These are phyloP conservation scores for Cryptomyrus ogoouensis DNA, from an alignment of 2,113 vertebrate genomes.

Conservation along the genomic window DNA sequence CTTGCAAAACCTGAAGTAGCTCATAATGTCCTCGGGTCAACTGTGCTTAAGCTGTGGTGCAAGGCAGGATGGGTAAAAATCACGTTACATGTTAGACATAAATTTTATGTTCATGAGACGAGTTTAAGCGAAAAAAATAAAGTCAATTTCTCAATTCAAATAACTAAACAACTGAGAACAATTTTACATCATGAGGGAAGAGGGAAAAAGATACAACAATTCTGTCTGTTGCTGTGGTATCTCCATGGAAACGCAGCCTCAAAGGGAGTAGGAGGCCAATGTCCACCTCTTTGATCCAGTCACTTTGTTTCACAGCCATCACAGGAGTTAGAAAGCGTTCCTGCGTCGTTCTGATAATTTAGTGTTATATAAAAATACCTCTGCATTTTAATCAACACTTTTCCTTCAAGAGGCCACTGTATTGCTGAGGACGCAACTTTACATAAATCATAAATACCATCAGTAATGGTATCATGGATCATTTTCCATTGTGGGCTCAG, in stretches of 20 bases:
- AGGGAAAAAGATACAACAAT: not conserved
- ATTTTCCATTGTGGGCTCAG: not conserved
- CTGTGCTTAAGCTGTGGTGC: not conserved
- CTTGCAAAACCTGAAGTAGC: not conserved
- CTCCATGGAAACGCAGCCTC: slow-evolving; percentile 19
- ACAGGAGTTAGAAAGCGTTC: not conserved
- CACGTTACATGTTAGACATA: not conserved
- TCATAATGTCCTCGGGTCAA: not conserved
- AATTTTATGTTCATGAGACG: not conserved
- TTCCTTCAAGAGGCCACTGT: not conserved
- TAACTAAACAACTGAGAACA: not conserved
- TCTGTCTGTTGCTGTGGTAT: not conserved
- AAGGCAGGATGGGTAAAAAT: not conserved
- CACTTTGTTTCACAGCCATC: not conserved
- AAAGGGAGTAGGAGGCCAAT: not conserved
- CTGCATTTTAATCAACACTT: not conserved
- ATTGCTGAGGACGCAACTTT: not conserved
- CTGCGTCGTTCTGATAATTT: not conserved
- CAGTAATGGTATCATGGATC: not conserved
- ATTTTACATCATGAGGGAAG: not conserved
- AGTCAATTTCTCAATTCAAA: not conserved
- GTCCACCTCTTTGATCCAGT: not conserved
- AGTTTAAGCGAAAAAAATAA: not conserved
- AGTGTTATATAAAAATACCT: not conserved
- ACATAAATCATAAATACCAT: not conserved